These are phyloP conservation scores for Ailurus styani DNA, from an alignment of 2,113 vertebrate genomes.

Conservation along the genomic window DNA sequence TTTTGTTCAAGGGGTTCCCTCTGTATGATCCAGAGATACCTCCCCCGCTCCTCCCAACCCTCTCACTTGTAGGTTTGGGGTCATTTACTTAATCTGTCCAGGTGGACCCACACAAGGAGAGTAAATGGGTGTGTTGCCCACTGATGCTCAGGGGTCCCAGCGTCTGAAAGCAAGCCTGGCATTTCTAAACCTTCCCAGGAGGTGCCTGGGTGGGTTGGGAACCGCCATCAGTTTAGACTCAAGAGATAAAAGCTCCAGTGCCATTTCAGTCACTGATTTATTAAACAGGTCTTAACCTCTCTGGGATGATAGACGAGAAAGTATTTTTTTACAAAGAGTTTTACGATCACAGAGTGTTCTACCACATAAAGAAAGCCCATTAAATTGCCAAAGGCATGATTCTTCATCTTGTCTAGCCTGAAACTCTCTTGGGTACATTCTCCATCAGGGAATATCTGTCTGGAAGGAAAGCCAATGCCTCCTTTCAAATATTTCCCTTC, in stretches of 20 bases:
- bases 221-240: not conserved
- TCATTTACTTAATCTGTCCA: not conserved
- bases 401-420: not conserved
- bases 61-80: not conserved
- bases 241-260: not conserved
- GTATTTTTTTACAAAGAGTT: not conserved
- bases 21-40: not conserved
- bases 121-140: not conserved
- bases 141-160: no score
- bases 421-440: not conserved
- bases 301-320: not conserved
- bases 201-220: not conserved
- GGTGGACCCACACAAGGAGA: not conserved
- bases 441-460: not conserved
- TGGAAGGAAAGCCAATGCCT: not conserved
- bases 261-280: not conserved
- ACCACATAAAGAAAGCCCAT: not conserved
- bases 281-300: not conserved
- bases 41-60: not conserved
- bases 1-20: not conserved
- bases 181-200: not conserved
- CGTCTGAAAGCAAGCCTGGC: not conserved
- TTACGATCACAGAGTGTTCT: not conserved
- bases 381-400: not conserved
- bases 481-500: not conserved